These are phyloP conservation scores for Siniperca undulata DNA, from an alignment of 2,797 vertebrate species.

Conservation along the genomic window DNA sequence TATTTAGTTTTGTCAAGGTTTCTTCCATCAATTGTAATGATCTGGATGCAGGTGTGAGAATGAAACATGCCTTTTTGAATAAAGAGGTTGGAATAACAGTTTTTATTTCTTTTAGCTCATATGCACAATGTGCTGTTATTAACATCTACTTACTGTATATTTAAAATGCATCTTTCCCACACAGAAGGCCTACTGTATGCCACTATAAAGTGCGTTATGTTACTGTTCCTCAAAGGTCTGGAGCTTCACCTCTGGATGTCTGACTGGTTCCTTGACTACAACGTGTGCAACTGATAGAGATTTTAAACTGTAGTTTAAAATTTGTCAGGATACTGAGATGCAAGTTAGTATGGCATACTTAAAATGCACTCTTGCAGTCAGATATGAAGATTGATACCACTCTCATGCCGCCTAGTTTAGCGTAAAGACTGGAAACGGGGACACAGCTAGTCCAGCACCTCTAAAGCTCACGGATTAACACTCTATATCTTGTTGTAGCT, in stretches of 20 bases:
- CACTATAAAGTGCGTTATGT: not conserved
- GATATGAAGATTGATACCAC: no score
- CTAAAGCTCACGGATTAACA: not conserved
- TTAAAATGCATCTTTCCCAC: not conserved
- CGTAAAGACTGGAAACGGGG: not conserved
- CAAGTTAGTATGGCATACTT: no score
- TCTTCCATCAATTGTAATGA: slow-evolving; percentile 85
- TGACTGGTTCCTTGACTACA: not conserved
- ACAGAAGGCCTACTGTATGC: not conserved
- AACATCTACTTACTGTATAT: not conserved
- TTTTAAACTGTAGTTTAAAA: not conserved
- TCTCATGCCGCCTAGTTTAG: not conserved
- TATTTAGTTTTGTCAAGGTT: slow-evolving; percentile 68
- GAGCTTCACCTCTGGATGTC: not conserved
- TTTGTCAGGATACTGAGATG: not conserved
- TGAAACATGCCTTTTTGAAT: slow-evolving; percentile 84
- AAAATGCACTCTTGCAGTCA: no score
- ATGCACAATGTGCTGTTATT: not conserved
- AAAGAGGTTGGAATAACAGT: slow-evolving; percentile 81
- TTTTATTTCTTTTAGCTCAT: not conserved
- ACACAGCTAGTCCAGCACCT: not conserved
- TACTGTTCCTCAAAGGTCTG: not conserved
- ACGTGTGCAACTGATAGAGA: no score
- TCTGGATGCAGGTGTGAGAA: slow-evolving; percentile 80
- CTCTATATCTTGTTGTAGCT: no score